Conservation (phyloP, 1,140 invertebrate genomes). For the Macrosteles quadrilineatus region DNA sequence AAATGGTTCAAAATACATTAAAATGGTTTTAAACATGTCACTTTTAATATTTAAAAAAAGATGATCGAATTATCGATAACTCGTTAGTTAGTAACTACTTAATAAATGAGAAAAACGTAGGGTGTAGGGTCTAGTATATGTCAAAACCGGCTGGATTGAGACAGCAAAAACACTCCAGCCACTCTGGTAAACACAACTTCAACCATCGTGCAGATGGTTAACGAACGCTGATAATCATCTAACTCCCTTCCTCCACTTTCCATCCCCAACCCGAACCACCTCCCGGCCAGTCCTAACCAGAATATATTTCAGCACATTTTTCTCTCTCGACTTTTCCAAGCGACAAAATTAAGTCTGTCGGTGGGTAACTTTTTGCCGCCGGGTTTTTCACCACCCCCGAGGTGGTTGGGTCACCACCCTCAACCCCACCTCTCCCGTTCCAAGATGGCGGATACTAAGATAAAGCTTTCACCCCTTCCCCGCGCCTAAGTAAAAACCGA, state of each 20-base stretch:
- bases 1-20: no score
- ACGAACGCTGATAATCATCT: neutral
- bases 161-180: no score
- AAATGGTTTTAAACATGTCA: no score
- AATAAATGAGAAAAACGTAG: no score
- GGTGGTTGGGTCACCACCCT: conserved; percentile 5
- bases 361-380: conserved; percentile 11
- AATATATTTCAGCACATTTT: conserved; percentile 18
- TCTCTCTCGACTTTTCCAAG: conserved; percentile 14
- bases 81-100: no score
- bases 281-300: no score
- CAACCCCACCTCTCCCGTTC: conserved; percentile 10
- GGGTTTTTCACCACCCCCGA: neutral
- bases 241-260: neutral
- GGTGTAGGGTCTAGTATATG: no score
- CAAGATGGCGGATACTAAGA: conserved; percentile 22
- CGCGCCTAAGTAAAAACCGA: neutral
- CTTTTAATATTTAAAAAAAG: no score
- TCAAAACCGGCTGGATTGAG: no score
- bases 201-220: neutral
- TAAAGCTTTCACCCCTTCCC: conserved; percentile 19
- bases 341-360: conserved; percentile 16
- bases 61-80: no score
- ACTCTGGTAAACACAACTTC: no score
- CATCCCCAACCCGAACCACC: neutral